Base-by-base conservation (phyloP, 2,797 vertebrate species). In the Champsocephalus esox region DNA sequence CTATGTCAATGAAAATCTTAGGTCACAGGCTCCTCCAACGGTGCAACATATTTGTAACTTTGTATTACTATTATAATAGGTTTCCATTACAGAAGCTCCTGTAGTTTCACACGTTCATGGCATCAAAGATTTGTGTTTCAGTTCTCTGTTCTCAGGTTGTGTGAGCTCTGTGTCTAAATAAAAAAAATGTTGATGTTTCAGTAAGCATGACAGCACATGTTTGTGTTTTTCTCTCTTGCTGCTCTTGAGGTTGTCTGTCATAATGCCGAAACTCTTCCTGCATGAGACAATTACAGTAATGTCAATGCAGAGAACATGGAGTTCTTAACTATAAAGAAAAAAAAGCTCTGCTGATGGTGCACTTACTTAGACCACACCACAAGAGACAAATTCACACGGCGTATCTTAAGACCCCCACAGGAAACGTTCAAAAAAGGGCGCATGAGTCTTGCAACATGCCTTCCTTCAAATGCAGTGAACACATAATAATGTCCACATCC, bases 351-450 rank as follows among this genome's bases (percentile, higher is more conserved):
- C 12, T 13, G 21, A 12, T 32, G 0, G 1, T 16, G 54, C 2
- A 16, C 3, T 63, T 28, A 57, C 2, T 66, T 50, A 73, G 34
- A 59, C 13, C 46, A 45, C 43, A 77, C 21, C 57, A 71, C 78
- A 73, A 10, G 43, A 41, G 8, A 55, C 32, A 54, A 50, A 61
- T 24, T 78, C 63, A 19, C 56, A 52, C 13, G 0, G 3, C 0
- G 0, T 2, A 43, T 50, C 10, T 73, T 1, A 19, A 79, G 48
- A 79, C 73, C 74, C 55, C 32, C 0, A 61, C 71, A 73, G 78
- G 78, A 83, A 86, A 65, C 1, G 0, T 73, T 78, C 72, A 64
- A 73, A 45, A 28, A 24, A 48, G 59, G 41, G 0, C 8, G 7
- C 44, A 28, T 9, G 43, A 28, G 2, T 24, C 58, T 24, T 75